A percentile compares a stretch with the other conserved stretches of the same genome.
phyloP scores from a whole-genome alignment of 2,797 vertebrate species.

The Melanogrammus aeglefinus region DNA sequence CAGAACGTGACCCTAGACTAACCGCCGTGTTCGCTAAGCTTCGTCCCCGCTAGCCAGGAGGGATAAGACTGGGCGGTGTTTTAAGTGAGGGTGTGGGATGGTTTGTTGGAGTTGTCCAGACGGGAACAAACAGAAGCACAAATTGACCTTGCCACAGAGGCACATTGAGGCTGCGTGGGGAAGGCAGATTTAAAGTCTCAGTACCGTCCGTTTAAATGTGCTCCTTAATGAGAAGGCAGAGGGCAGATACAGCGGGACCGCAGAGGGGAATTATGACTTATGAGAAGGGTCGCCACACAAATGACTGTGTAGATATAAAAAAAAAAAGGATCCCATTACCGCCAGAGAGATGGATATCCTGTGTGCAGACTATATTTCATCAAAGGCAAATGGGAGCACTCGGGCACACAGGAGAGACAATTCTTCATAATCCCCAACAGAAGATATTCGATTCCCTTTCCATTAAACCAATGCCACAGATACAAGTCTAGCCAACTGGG shows the following conservation, averaged over 20 bases:
- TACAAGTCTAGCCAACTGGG: neutral
- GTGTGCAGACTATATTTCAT: slow-evolving; percentile 38
- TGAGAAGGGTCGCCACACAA: slow-evolving; percentile 45
- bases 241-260: slow-evolving; percentile 35
- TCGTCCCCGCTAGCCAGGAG: neutral
- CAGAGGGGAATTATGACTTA: slow-evolving; percentile 43
- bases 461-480: slow-evolving; percentile 47
- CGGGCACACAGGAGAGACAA: slow-evolving; percentile 20
- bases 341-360: slow-evolving; percentile 48
- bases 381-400: slow-evolving; percentile 47
- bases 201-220: slow-evolving; percentile 31
- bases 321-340: slow-evolving; percentile 66
- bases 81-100: slow-evolving; percentile 3
- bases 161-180: slow-evolving; percentile 1
- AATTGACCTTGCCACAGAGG: neutral
- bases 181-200: slow-evolving; percentile 4
- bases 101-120: slow-evolving; percentile 11
- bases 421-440: slow-evolving; percentile 33
- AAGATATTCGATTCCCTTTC: slow-evolving; percentile 52
- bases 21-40: slow-evolving; percentile 45
- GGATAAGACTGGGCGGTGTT: neutral
- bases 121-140: neutral
- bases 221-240: slow-evolving; percentile 46
- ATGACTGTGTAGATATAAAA: slow-evolving; percentile 37
- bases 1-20: slow-evolving; percentile 45